A percentile compares a stretch with the other conserved stretches of the same genome.
Evolutionary conservation across 2,797 vertebrate species (phyloP).

Genomic region (Naso thynnoides): DNA sequence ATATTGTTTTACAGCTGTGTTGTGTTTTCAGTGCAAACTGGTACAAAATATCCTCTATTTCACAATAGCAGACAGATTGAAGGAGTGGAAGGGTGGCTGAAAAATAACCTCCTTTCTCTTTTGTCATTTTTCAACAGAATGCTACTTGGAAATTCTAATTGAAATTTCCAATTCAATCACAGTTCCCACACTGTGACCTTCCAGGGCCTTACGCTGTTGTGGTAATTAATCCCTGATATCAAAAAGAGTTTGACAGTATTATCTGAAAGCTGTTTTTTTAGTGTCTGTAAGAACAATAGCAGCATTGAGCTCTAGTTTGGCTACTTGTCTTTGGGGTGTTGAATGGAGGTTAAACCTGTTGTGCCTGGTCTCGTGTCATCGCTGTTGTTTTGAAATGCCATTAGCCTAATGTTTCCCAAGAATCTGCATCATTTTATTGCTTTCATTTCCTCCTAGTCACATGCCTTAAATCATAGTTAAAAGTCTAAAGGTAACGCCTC

Average conservation of each 20-base stretch:
- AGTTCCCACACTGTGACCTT: not conserved
- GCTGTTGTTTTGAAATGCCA: conserved; percentile 19
- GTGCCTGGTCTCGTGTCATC: conserved; percentile 27
- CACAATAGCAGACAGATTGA: not conserved
- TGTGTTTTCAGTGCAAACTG: not conserved
- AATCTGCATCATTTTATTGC: not conserved
- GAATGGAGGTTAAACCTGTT: conserved; percentile 61
- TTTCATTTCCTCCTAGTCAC: not conserved
- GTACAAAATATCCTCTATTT: not conserved
- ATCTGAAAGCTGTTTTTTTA: not conserved
- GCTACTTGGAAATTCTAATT: not conserved
- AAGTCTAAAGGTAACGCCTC: conserved; percentile 10
- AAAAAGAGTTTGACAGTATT: not conserved
- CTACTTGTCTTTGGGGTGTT: not conserved
- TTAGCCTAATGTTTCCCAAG: not conserved
- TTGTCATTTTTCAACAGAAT: not conserved
- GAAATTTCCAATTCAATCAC: not conserved
- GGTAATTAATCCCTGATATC: not conserved
- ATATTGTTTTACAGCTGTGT: not conserved
- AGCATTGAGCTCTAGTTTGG: conserved; percentile 28
- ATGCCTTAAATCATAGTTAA: not conserved
- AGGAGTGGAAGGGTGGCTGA: not conserved
- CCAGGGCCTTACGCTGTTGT: not conserved
- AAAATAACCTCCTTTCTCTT: not conserved
- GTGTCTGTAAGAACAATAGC: conserved; percentile 45